Conservation (phyloP, 2,797 vertebrate genomes). For the Oreortyx pictus region DNA sequence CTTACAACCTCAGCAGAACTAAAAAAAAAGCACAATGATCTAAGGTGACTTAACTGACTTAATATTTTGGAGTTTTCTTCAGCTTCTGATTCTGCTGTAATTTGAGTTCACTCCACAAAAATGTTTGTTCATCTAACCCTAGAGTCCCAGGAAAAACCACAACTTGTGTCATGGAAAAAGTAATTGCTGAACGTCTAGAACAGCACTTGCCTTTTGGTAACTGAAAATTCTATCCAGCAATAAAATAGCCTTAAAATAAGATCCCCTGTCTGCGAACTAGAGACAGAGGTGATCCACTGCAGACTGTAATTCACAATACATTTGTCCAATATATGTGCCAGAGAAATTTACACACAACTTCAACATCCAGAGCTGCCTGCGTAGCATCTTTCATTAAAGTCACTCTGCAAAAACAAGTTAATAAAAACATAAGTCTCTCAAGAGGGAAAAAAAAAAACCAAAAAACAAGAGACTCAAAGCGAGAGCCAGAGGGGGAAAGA, state of each 20-base stretch:
- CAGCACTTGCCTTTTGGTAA: background rate
- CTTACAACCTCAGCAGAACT: background rate
- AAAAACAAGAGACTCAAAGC: conserved; percentile 35
- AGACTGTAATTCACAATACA: background rate
- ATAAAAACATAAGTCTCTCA: conserved; percentile 29
- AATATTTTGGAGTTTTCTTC: background rate
- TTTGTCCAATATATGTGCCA: background rate
- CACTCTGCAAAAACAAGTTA: conserved; percentile 14
- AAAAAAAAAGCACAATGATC: background rate
- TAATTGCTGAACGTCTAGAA: conserved; percentile 39
- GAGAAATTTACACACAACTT: background rate
- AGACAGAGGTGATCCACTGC: background rate
- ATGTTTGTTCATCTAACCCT: conserved; percentile 19
- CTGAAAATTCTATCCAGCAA: conserved; percentile 31
- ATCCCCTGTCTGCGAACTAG: background rate
- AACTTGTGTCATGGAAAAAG: conserved; percentile 61
- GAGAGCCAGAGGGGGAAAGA: conserved; percentile 28
- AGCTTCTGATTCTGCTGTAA: background rate
- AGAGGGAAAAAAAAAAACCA: conserved; percentile 48
- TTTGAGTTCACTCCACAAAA: conserved; percentile 15
- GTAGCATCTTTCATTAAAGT: conserved; percentile 17
- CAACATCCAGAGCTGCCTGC: background rate
- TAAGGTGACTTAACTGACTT: conserved; percentile 10
- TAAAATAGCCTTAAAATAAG: background rate
- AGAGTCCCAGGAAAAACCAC: conserved; percentile 1